Conservation (phyloP, 2,797 vertebrate species). For the Ceryle rudis region DNA sequence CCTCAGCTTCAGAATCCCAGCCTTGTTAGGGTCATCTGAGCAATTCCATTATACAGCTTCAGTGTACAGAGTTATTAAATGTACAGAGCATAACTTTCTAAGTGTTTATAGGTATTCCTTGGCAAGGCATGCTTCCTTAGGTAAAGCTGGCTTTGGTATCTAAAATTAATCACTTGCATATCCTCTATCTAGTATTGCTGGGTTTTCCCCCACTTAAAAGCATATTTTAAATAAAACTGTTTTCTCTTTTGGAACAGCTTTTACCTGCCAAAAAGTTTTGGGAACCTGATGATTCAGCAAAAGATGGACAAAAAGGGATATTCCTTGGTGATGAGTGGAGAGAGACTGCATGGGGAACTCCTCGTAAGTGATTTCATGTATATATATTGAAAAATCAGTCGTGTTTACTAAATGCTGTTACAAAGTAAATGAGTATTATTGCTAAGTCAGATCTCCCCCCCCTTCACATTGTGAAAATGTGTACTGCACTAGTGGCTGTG, state of each 20-base stretch:
- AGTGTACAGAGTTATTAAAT: neutral
- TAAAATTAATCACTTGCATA: neutral
- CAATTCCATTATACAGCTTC: neutral
- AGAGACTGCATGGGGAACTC: constrained; percentile 95
- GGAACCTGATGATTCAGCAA: constrained; percentile 97
- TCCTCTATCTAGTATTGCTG: neutral
- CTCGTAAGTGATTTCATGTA: constrained; percentile 86
- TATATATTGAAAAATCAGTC: neutral
- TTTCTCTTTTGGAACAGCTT: constrained; percentile 80
- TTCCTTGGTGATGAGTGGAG: constrained; percentile 98
- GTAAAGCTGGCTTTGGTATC: neutral
- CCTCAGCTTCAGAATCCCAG: neutral
- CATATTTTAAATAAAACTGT: neutral
- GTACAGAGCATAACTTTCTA: neutral
- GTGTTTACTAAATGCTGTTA: neutral
- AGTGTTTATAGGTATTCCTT: neutral
- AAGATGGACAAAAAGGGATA: constrained; percentile 98
- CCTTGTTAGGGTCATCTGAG: neutral
- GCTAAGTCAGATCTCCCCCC: neutral
- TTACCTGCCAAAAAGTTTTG: constrained; percentile 98
- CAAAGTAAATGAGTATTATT: neutral
- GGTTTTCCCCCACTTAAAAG: neutral
- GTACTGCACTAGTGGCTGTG: neutral
- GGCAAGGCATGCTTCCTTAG: neutral
- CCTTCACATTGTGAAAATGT: neutral